These are phyloP conservation scores for Ginglymostoma cirratum DNA, from an alignment of 2,113 vertebrate genomes.

Conservation along the genomic window DNA sequence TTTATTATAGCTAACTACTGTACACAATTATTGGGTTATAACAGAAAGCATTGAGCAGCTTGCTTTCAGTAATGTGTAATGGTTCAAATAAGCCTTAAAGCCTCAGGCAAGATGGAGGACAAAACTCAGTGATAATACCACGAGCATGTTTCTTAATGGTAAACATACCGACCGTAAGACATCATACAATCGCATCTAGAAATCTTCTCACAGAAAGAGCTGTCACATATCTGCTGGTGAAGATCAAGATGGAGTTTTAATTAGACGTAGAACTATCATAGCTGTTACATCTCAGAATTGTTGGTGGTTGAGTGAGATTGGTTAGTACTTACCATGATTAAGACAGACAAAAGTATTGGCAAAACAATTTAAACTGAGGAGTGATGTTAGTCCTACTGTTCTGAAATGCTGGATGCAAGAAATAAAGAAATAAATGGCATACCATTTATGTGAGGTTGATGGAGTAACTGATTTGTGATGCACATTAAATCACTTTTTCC, in stretches of 20 bases:
- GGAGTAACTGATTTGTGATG: not conserved
- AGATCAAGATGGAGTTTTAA: not conserved
- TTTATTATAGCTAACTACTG: too few species aligned
- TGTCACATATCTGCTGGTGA: not conserved
- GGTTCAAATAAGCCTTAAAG: too few species aligned
- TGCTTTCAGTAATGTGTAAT: too few species aligned
- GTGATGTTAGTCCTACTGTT: not conserved
- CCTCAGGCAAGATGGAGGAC: too few species aligned
- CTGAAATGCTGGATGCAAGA: not conserved
- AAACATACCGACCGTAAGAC: too few species aligned
- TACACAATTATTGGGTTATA: too few species aligned
- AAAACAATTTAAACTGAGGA: not conserved
- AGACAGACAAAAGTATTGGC: not conserved
- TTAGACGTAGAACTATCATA: not conserved
- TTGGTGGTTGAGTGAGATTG: not conserved
- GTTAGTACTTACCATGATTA: not conserved
- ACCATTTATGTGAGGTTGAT: not conserved
- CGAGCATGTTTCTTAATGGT: too few species aligned
- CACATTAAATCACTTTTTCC: not conserved
- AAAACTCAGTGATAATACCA: too few species aligned
- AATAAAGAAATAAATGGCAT: not conserved
- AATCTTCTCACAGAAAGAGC: not conserved
- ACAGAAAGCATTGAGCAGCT: too few species aligned
- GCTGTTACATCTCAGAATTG: not conserved
- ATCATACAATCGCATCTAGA: not conserved